Conservation (phyloP, 2,888 invertebrate species). For the Trachelus iudaicus region DNA sequence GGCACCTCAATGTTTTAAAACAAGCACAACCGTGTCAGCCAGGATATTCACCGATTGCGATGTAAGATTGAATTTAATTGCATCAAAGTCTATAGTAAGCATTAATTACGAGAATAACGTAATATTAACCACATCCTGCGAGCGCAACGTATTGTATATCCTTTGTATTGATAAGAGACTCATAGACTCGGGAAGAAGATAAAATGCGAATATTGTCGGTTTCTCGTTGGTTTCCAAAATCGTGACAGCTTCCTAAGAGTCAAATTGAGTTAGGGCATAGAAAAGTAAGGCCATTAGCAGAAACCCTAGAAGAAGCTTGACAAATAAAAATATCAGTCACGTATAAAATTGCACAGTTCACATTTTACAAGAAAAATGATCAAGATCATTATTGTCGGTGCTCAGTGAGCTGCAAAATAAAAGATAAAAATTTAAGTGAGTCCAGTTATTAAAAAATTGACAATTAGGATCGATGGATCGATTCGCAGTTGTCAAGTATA, state of each 20-base stretch:
- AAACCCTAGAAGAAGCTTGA: conserved; percentile 44
- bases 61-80: neutral
- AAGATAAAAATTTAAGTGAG: neutral
- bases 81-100: neutral
- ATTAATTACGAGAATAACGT: neutral
- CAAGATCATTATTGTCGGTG: neutral
- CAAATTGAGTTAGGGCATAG: conserved; percentile 33
- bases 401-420: neutral
- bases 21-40: neutral
- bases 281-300: conserved; percentile 37
- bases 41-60: neutral
- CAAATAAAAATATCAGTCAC: conserved; percentile 3
- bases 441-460: neutral
- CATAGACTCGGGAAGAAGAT: neutral
- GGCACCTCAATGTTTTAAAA: neutral
- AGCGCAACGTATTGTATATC: conserved; percentile 4
- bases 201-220: neutral
- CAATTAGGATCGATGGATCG: neutral
- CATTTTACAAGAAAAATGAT: neutral
- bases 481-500: neutral
- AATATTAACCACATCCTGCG: neutral
- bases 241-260: neutral
- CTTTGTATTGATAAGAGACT: neutral
- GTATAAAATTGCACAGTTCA: neutral
- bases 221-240: neutral